A percentile compares a stretch with the other conserved stretches of the same genome.
Conservation (phyloP, 2,113 vertebrate species). For the Crotalus tigris region DNA sequence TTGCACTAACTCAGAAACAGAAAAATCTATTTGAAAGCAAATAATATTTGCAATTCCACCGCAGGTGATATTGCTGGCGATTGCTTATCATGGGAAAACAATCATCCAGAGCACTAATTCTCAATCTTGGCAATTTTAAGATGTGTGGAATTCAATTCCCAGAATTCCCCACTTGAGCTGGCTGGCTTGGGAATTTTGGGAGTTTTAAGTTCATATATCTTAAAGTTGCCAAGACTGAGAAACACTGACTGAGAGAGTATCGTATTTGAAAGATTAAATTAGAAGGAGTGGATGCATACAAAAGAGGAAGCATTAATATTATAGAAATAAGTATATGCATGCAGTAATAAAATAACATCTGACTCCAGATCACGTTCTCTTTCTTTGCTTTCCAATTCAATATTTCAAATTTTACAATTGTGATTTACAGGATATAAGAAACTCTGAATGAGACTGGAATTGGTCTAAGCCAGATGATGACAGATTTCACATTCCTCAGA, state of each 20-base stretch:
- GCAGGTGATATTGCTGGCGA: background rate
- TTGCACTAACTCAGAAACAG: background rate
- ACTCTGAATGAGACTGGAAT: background rate
- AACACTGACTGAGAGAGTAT: background rate
- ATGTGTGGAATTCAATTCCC: background rate
- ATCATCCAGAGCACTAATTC: background rate
- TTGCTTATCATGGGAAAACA: background rate
- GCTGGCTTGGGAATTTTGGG: background rate
- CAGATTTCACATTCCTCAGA: background rate
- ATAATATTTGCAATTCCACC: background rate
- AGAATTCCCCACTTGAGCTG: background rate
- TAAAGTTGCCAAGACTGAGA: background rate
- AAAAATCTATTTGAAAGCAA: background rate
- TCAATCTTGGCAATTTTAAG: background rate
- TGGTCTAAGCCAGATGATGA: background rate
- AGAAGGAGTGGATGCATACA: background rate
- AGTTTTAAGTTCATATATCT: background rate
- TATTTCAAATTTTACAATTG: background rate
- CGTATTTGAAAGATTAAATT: background rate
- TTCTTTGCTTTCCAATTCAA: background rate
- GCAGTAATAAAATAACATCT: background rate
- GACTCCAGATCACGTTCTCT: background rate
- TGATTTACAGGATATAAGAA: background rate
- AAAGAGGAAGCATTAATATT: background rate
- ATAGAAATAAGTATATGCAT: background rate